Evolutionary conservation across 2,888 invertebrate species (phyloP).

Genomic region (Melanotus villosus): DNA sequence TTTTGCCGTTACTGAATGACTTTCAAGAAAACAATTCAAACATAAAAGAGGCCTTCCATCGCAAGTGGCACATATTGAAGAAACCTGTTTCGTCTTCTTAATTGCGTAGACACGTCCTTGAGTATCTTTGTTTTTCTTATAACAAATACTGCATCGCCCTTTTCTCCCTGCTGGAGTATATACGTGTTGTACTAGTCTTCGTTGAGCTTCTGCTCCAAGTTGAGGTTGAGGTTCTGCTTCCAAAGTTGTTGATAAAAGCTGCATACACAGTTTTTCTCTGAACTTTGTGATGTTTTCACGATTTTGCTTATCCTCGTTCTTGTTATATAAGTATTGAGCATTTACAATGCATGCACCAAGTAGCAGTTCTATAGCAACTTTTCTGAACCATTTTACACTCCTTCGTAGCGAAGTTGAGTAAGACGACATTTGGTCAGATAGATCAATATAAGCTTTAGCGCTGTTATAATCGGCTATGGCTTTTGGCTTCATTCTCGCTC

Average conservation of each 20-base stretch:
- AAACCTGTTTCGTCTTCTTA: slow-evolving; percentile 1
- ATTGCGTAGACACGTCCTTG: not conserved
- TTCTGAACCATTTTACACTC: slow-evolving; percentile 43
- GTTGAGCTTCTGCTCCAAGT: not conserved
- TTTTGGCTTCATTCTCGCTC: slow-evolving; percentile 36
- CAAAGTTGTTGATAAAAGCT: not conserved
- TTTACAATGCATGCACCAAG: slow-evolving; percentile 30
- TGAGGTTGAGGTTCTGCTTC: too few relatives aligned
- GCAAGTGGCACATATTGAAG: not conserved
- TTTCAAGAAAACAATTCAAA: slow-evolving; percentile 1
- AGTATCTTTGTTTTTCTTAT: not conserved
- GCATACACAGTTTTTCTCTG: slow-evolving; percentile 14
- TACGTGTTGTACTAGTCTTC: not conserved
- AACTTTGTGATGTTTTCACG: not conserved
- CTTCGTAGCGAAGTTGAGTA: slow-evolving; percentile 34
- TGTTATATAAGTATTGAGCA: slow-evolving; percentile 28
- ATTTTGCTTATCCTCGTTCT: not conserved
- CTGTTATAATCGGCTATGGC: slow-evolving; percentile 45
- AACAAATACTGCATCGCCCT: not conserved
- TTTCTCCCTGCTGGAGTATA: not conserved
- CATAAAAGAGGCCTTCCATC: not conserved
- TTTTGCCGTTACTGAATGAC: not conserved
- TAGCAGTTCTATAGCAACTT: slow-evolving; percentile 39
- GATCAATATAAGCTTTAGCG: slow-evolving; percentile 43
- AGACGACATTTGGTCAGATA: slow-evolving; percentile 40